A percentile compares a stretch with the other conserved stretches of the same genome.
These are phyloP conservation scores for Drosophila leonis DNA, from an alignment of 2,888 invertebrate species.

Conservation along the genomic window DNA sequence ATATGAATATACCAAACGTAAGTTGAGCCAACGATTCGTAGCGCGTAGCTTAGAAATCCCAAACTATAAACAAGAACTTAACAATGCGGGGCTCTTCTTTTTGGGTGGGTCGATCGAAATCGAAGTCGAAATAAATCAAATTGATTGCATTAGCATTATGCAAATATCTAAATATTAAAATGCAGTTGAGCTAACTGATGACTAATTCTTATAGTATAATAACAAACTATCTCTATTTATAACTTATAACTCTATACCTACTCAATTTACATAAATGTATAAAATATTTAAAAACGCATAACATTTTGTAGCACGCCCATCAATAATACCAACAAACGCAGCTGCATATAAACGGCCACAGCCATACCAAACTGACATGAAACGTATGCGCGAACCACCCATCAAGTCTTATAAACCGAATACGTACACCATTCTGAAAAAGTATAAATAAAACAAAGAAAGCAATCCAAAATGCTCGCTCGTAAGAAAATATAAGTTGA, in stretches of 20 bases:
- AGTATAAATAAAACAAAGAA: constrained; percentile 69
- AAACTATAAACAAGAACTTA: constrained; percentile 2
- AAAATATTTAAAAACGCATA: constrained; percentile 58
- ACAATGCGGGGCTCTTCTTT: constrained; percentile 11
- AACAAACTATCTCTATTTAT: constrained; percentile 37
- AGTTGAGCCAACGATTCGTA: constrained; percentile 42
- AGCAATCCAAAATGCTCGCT: constrained; percentile 10
- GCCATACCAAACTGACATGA: constrained; percentile 80
- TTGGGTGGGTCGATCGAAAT: constrained; percentile 32
- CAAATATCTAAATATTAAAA: constrained; percentile 27
- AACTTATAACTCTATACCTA: constrained; percentile 35
- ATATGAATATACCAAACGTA: constrained; percentile 76
- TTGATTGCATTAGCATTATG: constrained; percentile 24
- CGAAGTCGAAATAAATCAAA: constrained; percentile 15
- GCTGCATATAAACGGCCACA: constrained; percentile 80
- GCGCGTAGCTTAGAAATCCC: constrained; percentile 6
- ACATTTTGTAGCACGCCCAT: constrained; percentile 82
- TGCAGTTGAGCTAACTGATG: constrained; percentile 17
- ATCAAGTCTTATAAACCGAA: constrained; percentile 81
- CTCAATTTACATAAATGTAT: constrained; percentile 28
- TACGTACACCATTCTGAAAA: constrained; percentile 78
- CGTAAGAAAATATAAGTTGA: constrained; percentile 24
- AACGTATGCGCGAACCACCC: constrained; percentile 82
- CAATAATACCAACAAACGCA: constrained; percentile 78
- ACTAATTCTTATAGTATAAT: constrained; percentile 37